Evolutionary conservation across 1,140 invertebrate species (phyloP).

Genomic region (Halesus radiatus): DNA sequence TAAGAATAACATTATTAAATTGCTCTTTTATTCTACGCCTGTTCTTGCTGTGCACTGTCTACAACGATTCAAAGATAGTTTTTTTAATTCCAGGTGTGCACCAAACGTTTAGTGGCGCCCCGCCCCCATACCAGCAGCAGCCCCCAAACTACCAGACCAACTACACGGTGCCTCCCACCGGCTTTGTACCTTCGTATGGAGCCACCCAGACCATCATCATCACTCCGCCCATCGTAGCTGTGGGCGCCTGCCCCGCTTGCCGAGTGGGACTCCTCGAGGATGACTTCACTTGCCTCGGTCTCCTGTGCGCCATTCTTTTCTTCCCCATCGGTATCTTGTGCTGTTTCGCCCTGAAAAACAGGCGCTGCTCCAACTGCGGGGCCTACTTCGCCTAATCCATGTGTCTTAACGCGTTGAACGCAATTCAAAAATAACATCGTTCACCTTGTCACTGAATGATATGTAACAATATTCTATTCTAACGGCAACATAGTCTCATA

Average conservation of each 20-base stretch:
- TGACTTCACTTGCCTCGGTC: slow-evolving; percentile 85
- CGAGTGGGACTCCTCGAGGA: slow-evolving; percentile 87
- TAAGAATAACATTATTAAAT: too few species aligned
- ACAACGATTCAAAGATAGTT: neutral
- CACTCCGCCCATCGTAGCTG: slow-evolving; percentile 66
- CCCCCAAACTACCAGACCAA: slow-evolving; percentile 64
- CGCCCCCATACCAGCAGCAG: slow-evolving; percentile 56
- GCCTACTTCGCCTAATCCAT: slow-evolving; percentile 77
- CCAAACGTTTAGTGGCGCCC: slow-evolving; percentile 16
- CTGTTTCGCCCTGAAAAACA: slow-evolving; percentile 83
- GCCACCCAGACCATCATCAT: slow-evolving; percentile 64
- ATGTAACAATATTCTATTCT: too few species aligned
- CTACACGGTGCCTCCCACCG: slow-evolving; percentile 57
- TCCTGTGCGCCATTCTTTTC: slow-evolving; percentile 87
- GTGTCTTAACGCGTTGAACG: too few species aligned
- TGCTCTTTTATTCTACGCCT: too few species aligned
- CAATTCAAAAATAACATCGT: too few species aligned
- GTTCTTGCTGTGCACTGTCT: neutral
- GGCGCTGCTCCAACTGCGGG: slow-evolving; percentile 87
- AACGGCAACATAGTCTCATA: too few species aligned
- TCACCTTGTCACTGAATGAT: too few species aligned
- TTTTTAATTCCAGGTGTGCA: slow-evolving; percentile 32
- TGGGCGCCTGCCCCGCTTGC: slow-evolving; percentile 87
- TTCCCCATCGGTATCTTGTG: slow-evolving; percentile 88
- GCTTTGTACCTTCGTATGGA: slow-evolving; percentile 68